Conservation (phyloP, 2,797 vertebrate genomes). For the Thalassophryne amazonica region DNA sequence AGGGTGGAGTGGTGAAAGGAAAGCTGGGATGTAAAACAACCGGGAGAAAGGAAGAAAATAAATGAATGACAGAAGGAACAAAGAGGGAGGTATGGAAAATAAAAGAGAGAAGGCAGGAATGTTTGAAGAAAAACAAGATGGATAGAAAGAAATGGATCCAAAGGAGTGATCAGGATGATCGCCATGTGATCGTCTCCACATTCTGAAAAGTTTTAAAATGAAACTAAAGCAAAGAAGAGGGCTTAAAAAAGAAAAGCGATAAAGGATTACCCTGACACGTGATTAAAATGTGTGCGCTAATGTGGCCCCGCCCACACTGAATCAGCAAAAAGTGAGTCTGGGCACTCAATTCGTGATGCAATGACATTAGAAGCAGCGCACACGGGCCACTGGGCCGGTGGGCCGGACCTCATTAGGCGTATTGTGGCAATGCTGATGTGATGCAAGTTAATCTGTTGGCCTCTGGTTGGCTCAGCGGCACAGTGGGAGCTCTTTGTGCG, state of each 20-base stretch:
- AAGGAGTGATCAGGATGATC: conserved; percentile 12
- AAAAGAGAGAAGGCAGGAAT: conserved; percentile 25
- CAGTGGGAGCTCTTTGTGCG: conserved; percentile 73
- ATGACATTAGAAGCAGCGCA: conserved; percentile 55
- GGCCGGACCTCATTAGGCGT: conserved; percentile 78
- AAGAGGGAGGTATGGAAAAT: no score
- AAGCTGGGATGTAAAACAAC: no score
- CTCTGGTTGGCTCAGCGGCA: conserved; percentile 71
- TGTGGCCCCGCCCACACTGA: no score
- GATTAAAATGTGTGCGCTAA: no score
- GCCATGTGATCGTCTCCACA: conserved; percentile 19
- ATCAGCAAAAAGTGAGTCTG: conserved; percentile 70
- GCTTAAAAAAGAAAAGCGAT: conserved; percentile 38
- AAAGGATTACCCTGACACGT: conserved; percentile 50
- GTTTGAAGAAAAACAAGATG: conserved; percentile 6
- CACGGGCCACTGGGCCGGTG: conserved; percentile 32
- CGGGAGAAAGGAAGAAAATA: no score
- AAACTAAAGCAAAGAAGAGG: conserved; percentile 16
- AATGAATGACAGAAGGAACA: no score
- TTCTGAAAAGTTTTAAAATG: conserved; percentile 39
- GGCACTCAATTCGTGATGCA: conserved; percentile 72
- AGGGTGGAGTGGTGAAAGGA: no score
- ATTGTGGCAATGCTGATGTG: conserved; percentile 82
- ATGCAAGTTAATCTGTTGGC: conserved; percentile 84
- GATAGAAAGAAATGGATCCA: background rate